A percentile compares a stretch with the other conserved stretches of the same genome.
phyloP scores from a whole-genome alignment of 1,140 invertebrate species.

The Drosophila nikananu region DNA sequence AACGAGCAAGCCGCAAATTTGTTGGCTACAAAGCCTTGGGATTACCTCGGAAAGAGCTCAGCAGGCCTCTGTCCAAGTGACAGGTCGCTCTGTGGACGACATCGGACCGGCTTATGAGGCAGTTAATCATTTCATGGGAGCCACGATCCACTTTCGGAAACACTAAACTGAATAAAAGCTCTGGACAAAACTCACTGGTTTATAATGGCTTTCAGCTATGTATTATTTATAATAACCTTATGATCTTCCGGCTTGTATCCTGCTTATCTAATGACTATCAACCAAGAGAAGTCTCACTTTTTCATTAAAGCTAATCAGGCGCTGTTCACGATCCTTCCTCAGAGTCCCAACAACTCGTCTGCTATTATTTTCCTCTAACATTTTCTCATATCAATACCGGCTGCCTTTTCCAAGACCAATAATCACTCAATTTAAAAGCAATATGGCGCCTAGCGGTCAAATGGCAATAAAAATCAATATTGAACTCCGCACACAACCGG shows the following conservation, averaged over 20 bases:
- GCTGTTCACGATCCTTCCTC: conserved; percentile 11
- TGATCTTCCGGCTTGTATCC: background rate
- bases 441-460: conserved; percentile 84
- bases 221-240: background rate
- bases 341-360: conserved; percentile 21
- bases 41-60: conserved; percentile 69
- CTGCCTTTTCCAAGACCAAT: conserved; percentile 19
- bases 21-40: conserved; percentile 63
- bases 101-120: conserved; percentile 22
- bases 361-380: conserved; percentile 10
- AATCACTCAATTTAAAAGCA: conserved; percentile 79
- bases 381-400: conserved; percentile 69
- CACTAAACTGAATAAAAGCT: background rate
- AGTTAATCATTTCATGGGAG: conserved; percentile 66
- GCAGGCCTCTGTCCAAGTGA: conserved; percentile 62
- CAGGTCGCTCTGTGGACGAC: conserved; percentile 33
- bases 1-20: conserved; percentile 43
- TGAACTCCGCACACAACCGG: conserved; percentile 46
- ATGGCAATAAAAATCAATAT: conserved; percentile 82
- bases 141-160: background rate
- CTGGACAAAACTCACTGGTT: background rate
- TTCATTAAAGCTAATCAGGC: conserved; percentile 20
- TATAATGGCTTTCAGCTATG: background rate
- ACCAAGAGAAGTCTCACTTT: conserved; percentile 4
- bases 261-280: background rate